Conservation (phyloP, 2,113 vertebrate genomes). For the Oreocharis arfaki region DNA sequence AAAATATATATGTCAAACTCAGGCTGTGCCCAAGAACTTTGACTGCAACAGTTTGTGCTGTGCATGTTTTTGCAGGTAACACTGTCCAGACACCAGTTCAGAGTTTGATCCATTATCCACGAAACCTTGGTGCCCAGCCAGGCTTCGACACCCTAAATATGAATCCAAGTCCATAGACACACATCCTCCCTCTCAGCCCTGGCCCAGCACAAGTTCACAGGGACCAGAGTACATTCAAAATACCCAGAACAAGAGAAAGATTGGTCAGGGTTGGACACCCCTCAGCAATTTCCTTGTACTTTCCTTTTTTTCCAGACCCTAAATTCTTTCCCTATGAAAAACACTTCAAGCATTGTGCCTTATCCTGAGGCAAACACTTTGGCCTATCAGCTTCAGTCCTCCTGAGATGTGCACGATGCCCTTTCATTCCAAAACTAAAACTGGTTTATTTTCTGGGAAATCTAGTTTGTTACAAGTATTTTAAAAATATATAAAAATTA, state of each 20-base stretch:
- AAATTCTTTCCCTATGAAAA: neutral
- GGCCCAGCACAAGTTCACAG: neutral
- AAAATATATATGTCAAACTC: neutral
- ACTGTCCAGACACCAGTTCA: neutral
- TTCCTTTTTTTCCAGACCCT: neutral
- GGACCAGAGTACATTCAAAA: neutral
- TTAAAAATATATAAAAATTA: neutral
- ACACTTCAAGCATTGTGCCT: neutral
- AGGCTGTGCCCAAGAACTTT: neutral
- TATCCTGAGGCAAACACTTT: neutral
- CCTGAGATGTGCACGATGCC: neutral
- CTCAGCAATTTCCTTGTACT: neutral
- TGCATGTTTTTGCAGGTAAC: neutral
- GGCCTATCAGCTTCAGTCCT: neutral
- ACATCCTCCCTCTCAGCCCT: too few relatives aligned
- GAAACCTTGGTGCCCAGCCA: neutral
- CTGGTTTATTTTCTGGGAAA: neutral
- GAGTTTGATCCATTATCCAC: neutral
- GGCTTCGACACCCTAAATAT: neutral
- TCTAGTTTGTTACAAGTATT: neutral
- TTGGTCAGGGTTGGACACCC: too few relatives aligned
- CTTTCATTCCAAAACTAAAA: neutral
- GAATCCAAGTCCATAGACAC: neutral
- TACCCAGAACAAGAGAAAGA: neutral
- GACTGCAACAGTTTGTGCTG: neutral